phyloP scores from a whole-genome alignment of 2,797 vertebrate species.

The Huso huso region DNA sequence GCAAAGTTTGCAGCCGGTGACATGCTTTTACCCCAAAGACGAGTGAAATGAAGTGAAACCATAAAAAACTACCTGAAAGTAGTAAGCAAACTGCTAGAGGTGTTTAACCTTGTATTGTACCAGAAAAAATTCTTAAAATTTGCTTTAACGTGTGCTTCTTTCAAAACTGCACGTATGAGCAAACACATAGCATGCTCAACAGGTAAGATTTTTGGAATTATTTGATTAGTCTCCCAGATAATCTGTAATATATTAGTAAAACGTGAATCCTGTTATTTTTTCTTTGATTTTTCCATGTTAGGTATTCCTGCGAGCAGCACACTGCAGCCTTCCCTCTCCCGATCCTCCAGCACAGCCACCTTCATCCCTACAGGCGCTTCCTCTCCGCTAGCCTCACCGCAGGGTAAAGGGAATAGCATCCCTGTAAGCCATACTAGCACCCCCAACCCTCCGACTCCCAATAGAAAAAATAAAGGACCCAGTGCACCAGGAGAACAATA shows the following conservation, averaged over 20 bases:
- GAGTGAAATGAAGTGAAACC: too few species aligned
- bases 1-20: too few species aligned
- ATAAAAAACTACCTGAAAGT: too few species aligned
- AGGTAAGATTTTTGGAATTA: too few species aligned
- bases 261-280: background rate
- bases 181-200: too few species aligned
- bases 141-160: too few species aligned
- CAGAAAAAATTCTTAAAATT: too few species aligned
- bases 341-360: constrained; percentile 69
- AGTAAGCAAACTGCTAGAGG: too few species aligned
- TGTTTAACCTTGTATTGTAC: too few species aligned
- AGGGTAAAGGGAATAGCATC: constrained; percentile 75
- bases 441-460: constrained; percentile 63
- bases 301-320: constrained; percentile 76
- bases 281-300: constrained; percentile 27
- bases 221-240: too few species aligned
- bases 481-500: constrained; percentile 70
- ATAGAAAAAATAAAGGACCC: constrained; percentile 79
- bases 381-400: constrained; percentile 68
- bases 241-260: background rate
- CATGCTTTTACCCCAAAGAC: too few species aligned
- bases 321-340: constrained; percentile 76
- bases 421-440: constrained; percentile 63
- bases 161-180: too few species aligned
- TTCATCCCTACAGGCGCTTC: constrained; percentile 82